Conservation (phyloP, 2,797 vertebrate genomes). For the Semaprochilodus insignis region DNA sequence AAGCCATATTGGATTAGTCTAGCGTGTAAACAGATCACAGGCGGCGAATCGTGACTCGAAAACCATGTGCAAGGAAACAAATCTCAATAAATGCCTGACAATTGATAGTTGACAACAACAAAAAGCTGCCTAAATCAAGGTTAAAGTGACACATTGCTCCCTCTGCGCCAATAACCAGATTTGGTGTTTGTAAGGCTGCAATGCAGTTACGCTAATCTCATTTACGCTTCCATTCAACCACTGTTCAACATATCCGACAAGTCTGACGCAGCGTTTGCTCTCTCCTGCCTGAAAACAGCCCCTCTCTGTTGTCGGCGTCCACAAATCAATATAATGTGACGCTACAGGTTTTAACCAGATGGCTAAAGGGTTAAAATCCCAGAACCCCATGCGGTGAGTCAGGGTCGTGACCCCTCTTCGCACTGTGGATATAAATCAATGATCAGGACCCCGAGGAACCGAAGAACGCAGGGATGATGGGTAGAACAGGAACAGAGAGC, state of each 20-base stretch:
- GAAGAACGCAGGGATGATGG: conserved; percentile 35
- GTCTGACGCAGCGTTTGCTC: conserved; percentile 22
- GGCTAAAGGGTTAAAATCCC: conserved; percentile 47
- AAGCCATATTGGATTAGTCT: conserved; percentile 60
- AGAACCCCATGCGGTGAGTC: conserved; percentile 38
- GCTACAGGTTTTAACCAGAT: conserved; percentile 39
- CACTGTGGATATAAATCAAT: conserved; percentile 44
- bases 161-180: conserved; percentile 44
- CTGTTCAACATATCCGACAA: conserved; percentile 16
- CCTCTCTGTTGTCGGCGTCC: not conserved
- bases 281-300: not conserved
- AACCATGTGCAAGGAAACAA: conserved; percentile 42
- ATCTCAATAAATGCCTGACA: conserved; percentile 52
- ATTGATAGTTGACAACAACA: conserved; percentile 47
- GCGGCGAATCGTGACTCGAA: conserved; percentile 26
- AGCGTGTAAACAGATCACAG: conserved; percentile 33
- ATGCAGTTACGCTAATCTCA: conserved; percentile 34
- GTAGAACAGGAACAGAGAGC: conserved; percentile 38
- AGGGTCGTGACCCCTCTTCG: conserved; percentile 42
- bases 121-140: conserved; percentile 41
- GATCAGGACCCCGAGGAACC: conserved; percentile 19
- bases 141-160: conserved; percentile 39
- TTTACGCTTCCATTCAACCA: conserved; percentile 19
- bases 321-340: conserved; percentile 40
- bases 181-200: conserved; percentile 30